phyloP scores from a whole-genome alignment of 2,888 invertebrate species.

The Rhingia rostrata region DNA sequence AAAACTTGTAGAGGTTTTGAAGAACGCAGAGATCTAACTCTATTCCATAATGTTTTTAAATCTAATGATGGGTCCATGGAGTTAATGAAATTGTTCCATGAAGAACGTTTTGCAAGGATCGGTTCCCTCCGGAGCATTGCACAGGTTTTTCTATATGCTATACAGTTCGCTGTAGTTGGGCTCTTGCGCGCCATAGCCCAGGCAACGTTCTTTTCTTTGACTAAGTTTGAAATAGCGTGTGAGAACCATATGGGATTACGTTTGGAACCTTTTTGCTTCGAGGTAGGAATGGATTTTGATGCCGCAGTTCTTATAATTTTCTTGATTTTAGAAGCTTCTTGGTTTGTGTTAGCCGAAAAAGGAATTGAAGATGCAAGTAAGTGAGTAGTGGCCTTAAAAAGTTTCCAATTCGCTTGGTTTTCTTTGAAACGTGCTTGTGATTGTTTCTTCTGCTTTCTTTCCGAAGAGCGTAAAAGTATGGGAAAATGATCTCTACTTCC shows the following conservation, averaged over 20 bases:
- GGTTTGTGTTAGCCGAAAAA: conserved; percentile 1
- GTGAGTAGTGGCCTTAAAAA: neutral
- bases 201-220: conserved; percentile 3
- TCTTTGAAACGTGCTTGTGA: conserved; percentile 10
- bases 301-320: conserved; percentile 29
- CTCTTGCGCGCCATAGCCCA: neutral
- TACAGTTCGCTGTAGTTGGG: conserved; percentile 2
- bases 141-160: neutral
- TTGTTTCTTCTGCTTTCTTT: neutral
- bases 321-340: conserved; percentile 18
- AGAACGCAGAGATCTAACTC: conserved; percentile 15
- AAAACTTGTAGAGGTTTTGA: neutral
- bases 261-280: neutral
- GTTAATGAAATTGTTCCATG: conserved; percentile 14
- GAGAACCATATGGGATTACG: conserved; percentile 10
- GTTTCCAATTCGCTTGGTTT: conserved; percentile 4
- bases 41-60: conserved; percentile 12
- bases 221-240: neutral
- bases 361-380: neutral
- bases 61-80: conserved; percentile 16
- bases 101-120: neutral
- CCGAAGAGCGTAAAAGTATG: conserved; percentile 3
- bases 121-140: conserved; percentile 12
- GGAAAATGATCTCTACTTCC: conserved; percentile 22
- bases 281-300: conserved; percentile 5